These are phyloP conservation scores for Phataginus tricuspis DNA, from an alignment of 2,797 vertebrate genomes.

Conservation along the genomic window DNA sequence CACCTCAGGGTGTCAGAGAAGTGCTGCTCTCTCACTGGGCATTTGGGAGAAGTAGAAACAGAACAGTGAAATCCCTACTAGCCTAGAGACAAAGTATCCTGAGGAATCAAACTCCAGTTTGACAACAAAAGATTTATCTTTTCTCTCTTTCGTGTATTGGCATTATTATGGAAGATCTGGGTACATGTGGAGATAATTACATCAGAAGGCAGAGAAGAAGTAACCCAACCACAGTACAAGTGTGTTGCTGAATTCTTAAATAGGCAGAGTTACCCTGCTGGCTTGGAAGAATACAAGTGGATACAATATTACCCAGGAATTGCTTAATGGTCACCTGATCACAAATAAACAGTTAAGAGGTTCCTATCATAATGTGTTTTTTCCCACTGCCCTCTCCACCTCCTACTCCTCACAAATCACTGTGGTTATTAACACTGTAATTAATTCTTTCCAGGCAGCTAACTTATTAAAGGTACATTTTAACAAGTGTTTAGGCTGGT, in stretches of 20 bases:
- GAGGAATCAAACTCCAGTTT: constrained; percentile 31
- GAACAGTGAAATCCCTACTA: not conserved
- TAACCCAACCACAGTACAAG: not conserved
- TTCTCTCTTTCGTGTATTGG: not conserved
- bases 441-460: constrained; percentile 71
- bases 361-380: not conserved
- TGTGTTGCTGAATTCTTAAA: not conserved
- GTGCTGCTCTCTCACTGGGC: not conserved
- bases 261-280: not conserved
- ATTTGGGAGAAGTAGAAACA: not conserved
- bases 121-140: constrained; percentile 23
- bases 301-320: not conserved
- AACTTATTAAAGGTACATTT: constrained; percentile 51
- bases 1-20: not conserved
- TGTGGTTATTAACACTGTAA: not conserved
- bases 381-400: accelerated
- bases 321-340: not conserved
- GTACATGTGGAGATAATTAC: not conserved
- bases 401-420: not conserved
- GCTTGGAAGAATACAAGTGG: not conserved
- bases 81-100: not conserved
- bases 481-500: not conserved
- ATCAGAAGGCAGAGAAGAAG: not conserved
- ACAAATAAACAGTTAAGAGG: not conserved
- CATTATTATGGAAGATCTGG: constrained; percentile 4